phyloP scores from a whole-genome alignment of 2,113 vertebrate species.

The Cromileptes altivelis region DNA sequence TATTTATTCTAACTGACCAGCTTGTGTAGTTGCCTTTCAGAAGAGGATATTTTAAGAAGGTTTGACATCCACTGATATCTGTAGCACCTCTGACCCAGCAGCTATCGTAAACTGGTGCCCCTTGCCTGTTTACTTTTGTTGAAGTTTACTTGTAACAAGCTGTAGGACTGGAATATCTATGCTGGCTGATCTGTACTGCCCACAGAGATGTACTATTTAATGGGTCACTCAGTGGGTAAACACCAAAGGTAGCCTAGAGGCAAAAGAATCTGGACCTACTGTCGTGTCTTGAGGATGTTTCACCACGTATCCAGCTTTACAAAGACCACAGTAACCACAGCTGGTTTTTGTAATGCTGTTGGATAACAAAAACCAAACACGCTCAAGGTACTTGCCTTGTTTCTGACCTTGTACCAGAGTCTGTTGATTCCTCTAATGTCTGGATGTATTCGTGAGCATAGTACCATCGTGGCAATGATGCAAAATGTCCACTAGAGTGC shows the following conservation, averaged over 20 bases:
- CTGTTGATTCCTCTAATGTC: neutral
- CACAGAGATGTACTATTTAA: neutral
- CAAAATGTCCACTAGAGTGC: conserved; percentile 68
- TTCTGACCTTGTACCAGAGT: neutral
- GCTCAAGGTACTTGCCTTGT: neutral
- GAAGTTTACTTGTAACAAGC: neutral
- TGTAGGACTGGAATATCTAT: neutral
- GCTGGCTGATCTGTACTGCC: neutral
- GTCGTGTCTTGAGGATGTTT: neutral
- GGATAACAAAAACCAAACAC: neutral
- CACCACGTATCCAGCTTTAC: neutral
- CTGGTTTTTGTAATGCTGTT: neutral
- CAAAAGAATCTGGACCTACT: neutral
- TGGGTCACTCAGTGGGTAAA: neutral
- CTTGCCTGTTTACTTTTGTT: neutral
- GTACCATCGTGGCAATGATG: conserved; percentile 25
- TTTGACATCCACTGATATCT: neutral
- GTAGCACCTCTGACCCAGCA: neutral
- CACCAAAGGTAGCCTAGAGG: neutral
- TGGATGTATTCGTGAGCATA: neutral
- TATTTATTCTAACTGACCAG: neutral
- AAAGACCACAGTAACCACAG: neutral
- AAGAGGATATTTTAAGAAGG: neutral
- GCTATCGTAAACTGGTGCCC: neutral
- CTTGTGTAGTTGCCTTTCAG: neutral